Percentiles rank a stretch among this genome's conserved stretches.
These are phyloP conservation scores for Pollicipes pollicipes DNA, from an alignment of 1,140 invertebrate genomes.

Conservation along the genomic window DNA sequence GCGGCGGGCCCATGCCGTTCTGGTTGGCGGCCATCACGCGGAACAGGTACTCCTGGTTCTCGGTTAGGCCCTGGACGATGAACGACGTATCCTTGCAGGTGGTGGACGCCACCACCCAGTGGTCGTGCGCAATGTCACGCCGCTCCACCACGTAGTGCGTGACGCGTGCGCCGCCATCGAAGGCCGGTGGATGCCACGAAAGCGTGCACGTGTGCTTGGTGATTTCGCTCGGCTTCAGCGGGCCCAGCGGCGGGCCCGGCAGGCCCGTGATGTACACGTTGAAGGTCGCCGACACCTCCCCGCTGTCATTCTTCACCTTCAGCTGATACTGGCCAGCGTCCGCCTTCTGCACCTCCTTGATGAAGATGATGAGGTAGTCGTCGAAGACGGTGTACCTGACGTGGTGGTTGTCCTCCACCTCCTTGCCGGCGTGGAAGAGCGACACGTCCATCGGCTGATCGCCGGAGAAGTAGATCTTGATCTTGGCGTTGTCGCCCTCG, in stretches of 20 bases:
- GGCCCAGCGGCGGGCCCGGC: slow-evolving; percentile 81
- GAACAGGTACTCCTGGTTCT: slow-evolving; percentile 93
- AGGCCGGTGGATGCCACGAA: slow-evolving; percentile 72
- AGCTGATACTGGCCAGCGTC: slow-evolving; percentile 73
- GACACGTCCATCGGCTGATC: slow-evolving; percentile 76
- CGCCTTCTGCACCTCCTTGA: slow-evolving; percentile 64
- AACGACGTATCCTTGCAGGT: slow-evolving; percentile 64
- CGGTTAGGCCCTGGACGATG: slow-evolving; percentile 80
- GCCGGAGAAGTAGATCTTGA: slow-evolving; percentile 82
- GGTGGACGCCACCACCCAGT: slow-evolving; percentile 71
- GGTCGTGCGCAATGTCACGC: slow-evolving; percentile 46
- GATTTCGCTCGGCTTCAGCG: slow-evolving; percentile 73
- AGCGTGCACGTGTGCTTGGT: slow-evolving; percentile 72
- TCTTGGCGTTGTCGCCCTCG: slow-evolving; percentile 85
- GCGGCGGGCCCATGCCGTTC: slow-evolving; percentile 80
- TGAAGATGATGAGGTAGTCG: slow-evolving; percentile 84
- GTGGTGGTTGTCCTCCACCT: slow-evolving; percentile 52
- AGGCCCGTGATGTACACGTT: slow-evolving; percentile 38
- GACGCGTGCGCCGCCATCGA: slow-evolving; percentile 72
- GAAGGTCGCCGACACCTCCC: slow-evolving; percentile 61
- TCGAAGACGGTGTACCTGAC: slow-evolving; percentile 89
- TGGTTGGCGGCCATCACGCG: slow-evolving; percentile 92
- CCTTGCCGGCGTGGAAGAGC: slow-evolving; percentile 59
- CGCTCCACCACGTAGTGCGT: slow-evolving; percentile 89
- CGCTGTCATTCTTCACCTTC: slow-evolving; percentile 78